Conservation (phyloP, 2,888 invertebrate species). For the Opisthograptis luteolata region DNA sequence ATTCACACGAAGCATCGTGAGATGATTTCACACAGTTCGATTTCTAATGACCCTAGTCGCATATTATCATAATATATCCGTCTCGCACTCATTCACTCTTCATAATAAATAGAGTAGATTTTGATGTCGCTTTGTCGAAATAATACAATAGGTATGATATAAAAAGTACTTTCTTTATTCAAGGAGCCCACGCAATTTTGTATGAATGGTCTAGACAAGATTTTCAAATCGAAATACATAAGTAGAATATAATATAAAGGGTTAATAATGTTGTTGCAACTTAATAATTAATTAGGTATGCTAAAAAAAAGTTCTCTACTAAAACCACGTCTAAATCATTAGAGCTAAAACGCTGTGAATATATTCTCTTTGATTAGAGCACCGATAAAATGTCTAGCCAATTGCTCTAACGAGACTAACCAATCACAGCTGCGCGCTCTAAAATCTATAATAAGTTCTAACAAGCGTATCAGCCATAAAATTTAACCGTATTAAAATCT, state of each 20-base stretch:
- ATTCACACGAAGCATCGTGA: slow-evolving; percentile 33
- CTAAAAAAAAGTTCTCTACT: background rate
- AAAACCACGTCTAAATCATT: slow-evolving; percentile 17
- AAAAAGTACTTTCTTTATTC: too few species aligned
- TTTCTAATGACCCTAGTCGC: slow-evolving; percentile 50
- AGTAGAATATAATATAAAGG: too few species aligned
- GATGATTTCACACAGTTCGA: slow-evolving; percentile 43
- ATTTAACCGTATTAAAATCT: slow-evolving; percentile 34
- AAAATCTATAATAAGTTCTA: slow-evolving; percentile 23
- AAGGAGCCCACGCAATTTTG: too few species aligned
- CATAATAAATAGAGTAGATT: slow-evolving; percentile 5
- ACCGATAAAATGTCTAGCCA: slow-evolving; percentile 14
- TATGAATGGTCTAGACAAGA: too few species aligned
- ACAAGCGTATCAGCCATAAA: slow-evolving; percentile 30
- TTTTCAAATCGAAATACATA: too few species aligned
- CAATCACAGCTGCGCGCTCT: slow-evolving; percentile 18
- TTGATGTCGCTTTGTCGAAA: slow-evolving; percentile 12
- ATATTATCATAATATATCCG: too few species aligned
- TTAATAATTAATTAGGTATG: too few species aligned
- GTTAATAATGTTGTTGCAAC: too few species aligned
- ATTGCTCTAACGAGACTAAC: slow-evolving; percentile 21
- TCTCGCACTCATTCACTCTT: slow-evolving; percentile 23
- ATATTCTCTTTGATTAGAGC: too few species aligned
- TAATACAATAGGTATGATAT: slow-evolving; percentile 1
- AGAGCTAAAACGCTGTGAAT: too few species aligned